Conservation (phyloP, 2,797 vertebrate species). For the Poeciliopsis presidionis region DNA sequence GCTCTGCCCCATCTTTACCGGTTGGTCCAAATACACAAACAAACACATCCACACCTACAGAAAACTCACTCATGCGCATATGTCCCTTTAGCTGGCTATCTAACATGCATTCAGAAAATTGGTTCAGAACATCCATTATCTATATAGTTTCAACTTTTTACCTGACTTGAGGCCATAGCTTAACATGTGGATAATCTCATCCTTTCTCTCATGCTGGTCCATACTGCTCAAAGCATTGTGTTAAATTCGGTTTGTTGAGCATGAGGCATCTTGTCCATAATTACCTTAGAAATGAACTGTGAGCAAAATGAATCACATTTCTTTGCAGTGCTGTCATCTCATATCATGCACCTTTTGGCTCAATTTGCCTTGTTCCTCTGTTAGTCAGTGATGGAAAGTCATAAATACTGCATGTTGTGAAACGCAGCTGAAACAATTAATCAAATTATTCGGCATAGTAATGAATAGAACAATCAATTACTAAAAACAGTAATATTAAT, state of each 20-base stretch:
- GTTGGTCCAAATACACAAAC: slow-evolving; percentile 78
- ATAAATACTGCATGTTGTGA: slow-evolving; percentile 20
- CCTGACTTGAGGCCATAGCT: not conserved
- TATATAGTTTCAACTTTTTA: not conserved
- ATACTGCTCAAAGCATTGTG: not conserved
- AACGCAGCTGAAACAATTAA: too few species aligned
- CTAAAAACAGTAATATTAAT: too few species aligned
- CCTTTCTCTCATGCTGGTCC: not conserved
- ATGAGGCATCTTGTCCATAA: slow-evolving; percentile 25
- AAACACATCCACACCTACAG: not conserved
- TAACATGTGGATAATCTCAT: not conserved
- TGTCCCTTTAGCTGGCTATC: not conserved
- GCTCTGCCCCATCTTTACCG: slow-evolving; percentile 97
- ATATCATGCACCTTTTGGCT: slow-evolving; percentile 19
- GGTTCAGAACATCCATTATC: not conserved
- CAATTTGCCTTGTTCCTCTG: not conserved
- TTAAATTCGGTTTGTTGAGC: slow-evolving; percentile 1
- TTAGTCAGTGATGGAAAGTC: slow-evolving; percentile 12
- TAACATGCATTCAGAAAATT: not conserved
- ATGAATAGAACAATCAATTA: too few species aligned
- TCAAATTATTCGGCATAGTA: too few species aligned
- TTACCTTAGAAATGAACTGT: slow-evolving; percentile 72
- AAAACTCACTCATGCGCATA: not conserved
- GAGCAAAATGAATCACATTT: slow-evolving; percentile 32
- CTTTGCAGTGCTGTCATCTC: slow-evolving; percentile 41